Base-by-base conservation (phyloP, 2,888 invertebrate genomes). In the Papilio demoleus region DNA sequence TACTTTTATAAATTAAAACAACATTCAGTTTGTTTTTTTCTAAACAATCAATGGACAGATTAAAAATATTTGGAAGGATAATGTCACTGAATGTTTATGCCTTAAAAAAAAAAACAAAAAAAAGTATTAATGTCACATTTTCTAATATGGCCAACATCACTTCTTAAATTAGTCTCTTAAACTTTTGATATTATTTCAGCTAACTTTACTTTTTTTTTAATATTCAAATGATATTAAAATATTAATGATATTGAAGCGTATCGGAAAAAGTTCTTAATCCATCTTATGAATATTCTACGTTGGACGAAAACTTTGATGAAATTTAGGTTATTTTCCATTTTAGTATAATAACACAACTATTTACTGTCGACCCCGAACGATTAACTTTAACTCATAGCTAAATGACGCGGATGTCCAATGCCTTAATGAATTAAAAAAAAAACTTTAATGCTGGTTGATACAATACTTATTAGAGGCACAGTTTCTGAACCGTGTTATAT, bases 321-420 rank as follows among this genome's bases (percentile, higher is more conserved):
- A 34, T n/a, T n/a, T n/a, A 34, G 31, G 11, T 62, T 17, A 31
- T 17, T 64, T 65, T 65, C 45, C 34, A 34, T 58, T 24, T 34
- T 31, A 45, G 40, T 42, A 19, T 53, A 17, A 63, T 31, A 12
- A 4, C 17, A 17, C 6, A 34, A 31, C n/a, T 9, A 34, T 65
- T 58, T 42, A 65, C 45, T 42, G 58, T 22, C 1, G 40, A 24
- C 34, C 42, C 45, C 19, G 58, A 34, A 45, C 38, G 34, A 42
- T 34, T 14, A 65, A 58, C 42, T 65, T 58, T 42, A 34, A 58
- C 56, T n/a, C n/a, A n/a, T n/a, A n/a, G n/a, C n/a, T n/a, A n/a
- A n/a, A n/a, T n/a, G n/a, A n/a, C n/a, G n/a, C n/a, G n/a, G n/a
- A n/a, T n/a, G n/a, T n/a, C n/a, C n/a, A n/a, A n/a, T n/a, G n/a